phyloP scores from a whole-genome alignment of 2,888 invertebrate species.

The Parasteatoda lunata region DNA sequence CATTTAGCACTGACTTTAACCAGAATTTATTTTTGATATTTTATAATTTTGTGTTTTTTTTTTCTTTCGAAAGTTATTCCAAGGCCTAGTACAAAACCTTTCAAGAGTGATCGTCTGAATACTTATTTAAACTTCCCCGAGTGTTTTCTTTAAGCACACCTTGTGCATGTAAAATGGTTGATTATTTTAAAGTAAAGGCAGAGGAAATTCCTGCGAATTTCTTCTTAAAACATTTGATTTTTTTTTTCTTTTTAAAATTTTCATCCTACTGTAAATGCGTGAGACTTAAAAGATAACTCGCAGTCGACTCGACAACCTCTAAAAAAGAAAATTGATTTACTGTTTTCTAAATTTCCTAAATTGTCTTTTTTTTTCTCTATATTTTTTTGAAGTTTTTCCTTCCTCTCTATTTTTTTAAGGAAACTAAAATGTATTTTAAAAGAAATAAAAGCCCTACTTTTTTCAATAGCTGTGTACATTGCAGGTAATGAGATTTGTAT shows the following conservation, averaged over 20 bases:
- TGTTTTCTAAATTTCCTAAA: conserved; percentile 28
- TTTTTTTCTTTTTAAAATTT: neutral
- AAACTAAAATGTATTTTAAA: conserved; percentile 1
- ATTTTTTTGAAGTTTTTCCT: neutral
- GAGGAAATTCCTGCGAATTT: neutral
- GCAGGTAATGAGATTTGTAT: conserved; percentile 51
- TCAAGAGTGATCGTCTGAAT: too few species aligned
- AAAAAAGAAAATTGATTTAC: conserved; percentile 48
- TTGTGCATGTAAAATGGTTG: neutral
- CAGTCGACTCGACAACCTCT: neutral
- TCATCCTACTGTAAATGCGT: neutral
- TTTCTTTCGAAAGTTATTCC: too few species aligned
- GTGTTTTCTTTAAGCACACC: neutral
- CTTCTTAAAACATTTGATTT: neutral
- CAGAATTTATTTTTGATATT: too few species aligned
- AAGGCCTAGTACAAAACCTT: too few species aligned
- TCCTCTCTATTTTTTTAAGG: neutral
- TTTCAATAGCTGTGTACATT: conserved; percentile 6
- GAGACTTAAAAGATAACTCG: too few species aligned
- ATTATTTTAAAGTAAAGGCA: neutral
- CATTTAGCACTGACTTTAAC: too few species aligned
- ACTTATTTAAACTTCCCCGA: too few species aligned
- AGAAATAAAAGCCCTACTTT: neutral
- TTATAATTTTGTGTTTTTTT: too few species aligned
- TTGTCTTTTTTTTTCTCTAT: neutral